Evolutionary conservation across 2,113 vertebrate genomes (phyloP).

Genomic region (Tamias sibiricus): DNA sequence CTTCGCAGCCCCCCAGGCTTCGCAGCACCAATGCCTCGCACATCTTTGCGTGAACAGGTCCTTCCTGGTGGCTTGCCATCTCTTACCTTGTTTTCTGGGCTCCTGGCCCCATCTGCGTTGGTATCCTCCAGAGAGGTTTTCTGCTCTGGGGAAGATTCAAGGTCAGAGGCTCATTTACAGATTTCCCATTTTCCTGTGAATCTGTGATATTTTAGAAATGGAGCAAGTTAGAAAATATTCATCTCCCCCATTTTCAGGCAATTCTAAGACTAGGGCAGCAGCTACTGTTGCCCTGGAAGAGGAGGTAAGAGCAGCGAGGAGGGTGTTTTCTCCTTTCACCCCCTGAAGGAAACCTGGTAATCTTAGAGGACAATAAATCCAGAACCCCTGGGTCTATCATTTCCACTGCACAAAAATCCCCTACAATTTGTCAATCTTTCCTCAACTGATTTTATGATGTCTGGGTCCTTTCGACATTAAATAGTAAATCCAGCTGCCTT

Average conservation of each 20-base stretch:
- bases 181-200: constrained; percentile 69
- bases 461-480: background rate
- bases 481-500: too few relatives aligned
- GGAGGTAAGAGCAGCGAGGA: background rate
- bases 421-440: background rate
- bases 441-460: background rate
- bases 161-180: constrained; percentile 68
- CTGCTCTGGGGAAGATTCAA: background rate
- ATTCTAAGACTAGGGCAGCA: background rate
- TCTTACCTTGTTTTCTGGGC: constrained; percentile 66
- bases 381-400: accelerated
- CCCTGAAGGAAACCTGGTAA: background rate
- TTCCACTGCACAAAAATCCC: background rate
- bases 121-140: constrained; percentile 1
- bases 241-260: background rate
- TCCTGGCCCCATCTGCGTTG: background rate
- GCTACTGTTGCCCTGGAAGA: background rate
- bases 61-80: background rate
- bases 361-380: background rate
- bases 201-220: constrained; percentile 76
- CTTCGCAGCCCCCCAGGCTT: background rate
- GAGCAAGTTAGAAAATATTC: background rate
- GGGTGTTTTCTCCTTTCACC: accelerated
- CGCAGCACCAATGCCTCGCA: accelerated
- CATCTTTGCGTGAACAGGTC: accelerated